Evolutionary conservation across 2,888 invertebrate species (phyloP).

Genomic region (Trissoscelio sp.): DNA sequence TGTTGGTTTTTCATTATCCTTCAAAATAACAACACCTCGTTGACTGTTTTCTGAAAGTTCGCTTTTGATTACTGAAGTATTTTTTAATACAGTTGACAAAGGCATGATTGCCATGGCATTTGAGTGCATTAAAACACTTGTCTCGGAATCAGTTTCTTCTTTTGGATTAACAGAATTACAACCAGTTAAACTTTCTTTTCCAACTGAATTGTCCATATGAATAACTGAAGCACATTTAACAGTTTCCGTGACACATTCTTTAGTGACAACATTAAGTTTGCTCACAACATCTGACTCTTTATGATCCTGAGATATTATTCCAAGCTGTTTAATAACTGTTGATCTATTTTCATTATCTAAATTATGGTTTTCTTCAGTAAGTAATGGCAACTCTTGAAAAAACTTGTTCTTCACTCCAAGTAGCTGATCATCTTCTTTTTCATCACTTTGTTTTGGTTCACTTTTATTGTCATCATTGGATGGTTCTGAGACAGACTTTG

Average conservation of each 20-base stretch:
- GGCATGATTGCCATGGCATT: slow-evolving; percentile 23
- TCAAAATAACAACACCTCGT: slow-evolving; percentile 1
- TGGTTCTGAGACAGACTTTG: slow-evolving; percentile 6
- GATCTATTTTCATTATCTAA: slow-evolving; percentile 55
- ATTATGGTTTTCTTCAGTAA: slow-evolving; percentile 17
- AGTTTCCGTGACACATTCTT: slow-evolving; percentile 2
- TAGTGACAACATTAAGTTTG: neutral
- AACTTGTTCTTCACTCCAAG: neutral
- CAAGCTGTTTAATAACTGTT: slow-evolving; percentile 62
- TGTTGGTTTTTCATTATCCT: slow-evolving; percentile 15
- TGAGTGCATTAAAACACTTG: slow-evolving; percentile 34
- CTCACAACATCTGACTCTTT: slow-evolving; percentile 3
- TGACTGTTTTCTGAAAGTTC: neutral
- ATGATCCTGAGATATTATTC: slow-evolving; percentile 33
- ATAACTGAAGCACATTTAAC: slow-evolving; percentile 22
- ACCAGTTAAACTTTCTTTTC: neutral
- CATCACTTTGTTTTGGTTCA: slow-evolving; percentile 5
- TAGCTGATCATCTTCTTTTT: slow-evolving; percentile 8
- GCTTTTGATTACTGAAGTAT: neutral
- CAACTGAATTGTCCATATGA: slow-evolving; percentile 20
- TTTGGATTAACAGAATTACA: neutral
- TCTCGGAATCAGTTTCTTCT: slow-evolving; percentile 5
- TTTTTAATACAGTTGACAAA: slow-evolving; percentile 11
- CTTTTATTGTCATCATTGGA: neutral
- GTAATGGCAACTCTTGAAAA: slow-evolving; percentile 17